These are phyloP conservation scores for Pygocentrus nattereri DNA, from an alignment of 2,797 vertebrate species.

Conservation along the genomic window DNA sequence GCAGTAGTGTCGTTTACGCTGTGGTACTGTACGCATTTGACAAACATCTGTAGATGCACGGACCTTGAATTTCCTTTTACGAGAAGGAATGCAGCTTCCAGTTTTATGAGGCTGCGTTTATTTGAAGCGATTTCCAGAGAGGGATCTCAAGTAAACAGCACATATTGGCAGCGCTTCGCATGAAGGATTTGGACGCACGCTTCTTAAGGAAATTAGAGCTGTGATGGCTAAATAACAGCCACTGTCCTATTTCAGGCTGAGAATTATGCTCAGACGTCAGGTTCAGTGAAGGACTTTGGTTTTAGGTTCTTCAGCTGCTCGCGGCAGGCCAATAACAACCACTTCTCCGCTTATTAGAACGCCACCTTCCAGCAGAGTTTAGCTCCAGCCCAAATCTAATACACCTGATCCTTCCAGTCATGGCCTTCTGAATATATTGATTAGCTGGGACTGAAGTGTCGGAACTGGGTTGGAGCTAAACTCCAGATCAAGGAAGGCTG, in stretches of 20 bases:
- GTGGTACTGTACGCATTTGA: neutral
- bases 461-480: neutral
- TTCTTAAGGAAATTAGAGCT: neutral
- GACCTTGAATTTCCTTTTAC: conserved; percentile 28
- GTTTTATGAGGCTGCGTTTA: conserved; percentile 41
- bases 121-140: conserved; percentile 46
- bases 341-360: neutral
- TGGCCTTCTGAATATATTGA: neutral
- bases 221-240: too few relatives aligned
- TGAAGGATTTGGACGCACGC: neutral
- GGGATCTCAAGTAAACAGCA: conserved; percentile 25
- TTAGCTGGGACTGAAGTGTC: neutral
- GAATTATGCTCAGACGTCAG: neutral
- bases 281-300: neutral
- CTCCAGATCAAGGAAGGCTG: neutral
- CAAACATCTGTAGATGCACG: conserved; percentile 22
- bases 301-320: neutral
- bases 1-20: neutral
- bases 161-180: neutral
- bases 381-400: neutral
- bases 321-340: neutral
- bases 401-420: neutral
- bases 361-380: neutral
- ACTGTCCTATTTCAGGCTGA: neutral
- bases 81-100: conserved; percentile 21